Evolutionary conservation across 2,797 vertebrate species (phyloP).

Genomic region (Sebastes iracundus): DNA sequence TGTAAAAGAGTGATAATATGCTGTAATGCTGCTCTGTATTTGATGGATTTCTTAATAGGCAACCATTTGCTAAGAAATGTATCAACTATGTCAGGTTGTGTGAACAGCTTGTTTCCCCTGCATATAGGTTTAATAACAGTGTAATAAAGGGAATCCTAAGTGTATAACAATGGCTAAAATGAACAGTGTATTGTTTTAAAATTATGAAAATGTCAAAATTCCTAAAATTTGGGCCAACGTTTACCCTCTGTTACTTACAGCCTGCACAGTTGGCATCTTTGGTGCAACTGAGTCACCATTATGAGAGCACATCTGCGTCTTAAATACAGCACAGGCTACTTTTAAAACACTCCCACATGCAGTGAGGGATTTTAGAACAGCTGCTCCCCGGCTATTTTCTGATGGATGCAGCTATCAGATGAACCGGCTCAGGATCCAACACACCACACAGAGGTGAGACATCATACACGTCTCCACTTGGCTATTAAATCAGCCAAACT

Average conservation of each 20-base stretch:
- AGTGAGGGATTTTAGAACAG: slow-evolving; percentile 20
- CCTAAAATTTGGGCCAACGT: background rate
- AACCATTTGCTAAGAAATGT: background rate
- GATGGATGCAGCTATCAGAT: background rate
- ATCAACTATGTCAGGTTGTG: background rate
- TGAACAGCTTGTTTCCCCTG: background rate
- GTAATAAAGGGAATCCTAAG: background rate
- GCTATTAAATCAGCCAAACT: background rate
- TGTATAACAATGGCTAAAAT: background rate
- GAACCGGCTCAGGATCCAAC: slow-evolving; percentile 17
- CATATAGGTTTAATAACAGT: background rate
- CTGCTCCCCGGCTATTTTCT: slow-evolving; percentile 24
- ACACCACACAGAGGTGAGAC: background rate
- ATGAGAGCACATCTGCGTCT: background rate
- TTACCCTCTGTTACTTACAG: background rate
- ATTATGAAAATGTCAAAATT: background rate
- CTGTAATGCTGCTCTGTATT: background rate
- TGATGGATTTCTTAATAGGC: background rate
- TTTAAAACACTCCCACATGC: slow-evolving; percentile 42
- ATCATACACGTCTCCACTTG: background rate
- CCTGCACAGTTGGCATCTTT: background rate
- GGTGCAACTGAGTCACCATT: background rate
- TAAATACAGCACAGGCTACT: slow-evolving; percentile 21
- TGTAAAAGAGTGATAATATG: no score
- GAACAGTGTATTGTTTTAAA: background rate